A percentile compares a stretch with the other conserved stretches of the same genome.
phyloP scores from a whole-genome alignment of 2,888 invertebrate genomes.

The Apocheima hispidaria region DNA sequence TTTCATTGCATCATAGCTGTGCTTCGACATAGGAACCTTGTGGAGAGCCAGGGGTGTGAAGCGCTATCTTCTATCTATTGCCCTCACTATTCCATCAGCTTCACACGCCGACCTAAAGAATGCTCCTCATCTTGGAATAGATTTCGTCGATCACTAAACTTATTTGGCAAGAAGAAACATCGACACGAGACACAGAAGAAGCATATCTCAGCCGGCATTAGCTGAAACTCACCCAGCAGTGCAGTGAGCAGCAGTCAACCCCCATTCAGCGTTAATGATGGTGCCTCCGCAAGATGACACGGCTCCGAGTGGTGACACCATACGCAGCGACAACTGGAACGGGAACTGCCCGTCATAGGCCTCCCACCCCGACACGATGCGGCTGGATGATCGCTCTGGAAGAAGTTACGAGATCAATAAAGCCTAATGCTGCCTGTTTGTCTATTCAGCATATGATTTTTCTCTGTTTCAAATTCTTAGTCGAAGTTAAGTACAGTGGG shows the following conservation, averaged over 20 bases:
- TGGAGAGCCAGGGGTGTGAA: no score
- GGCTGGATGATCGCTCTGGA: conserved; percentile 21
- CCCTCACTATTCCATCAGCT: no score
- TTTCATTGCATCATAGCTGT: no score
- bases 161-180: no score
- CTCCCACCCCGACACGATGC: conserved; percentile 73
- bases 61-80: no score
- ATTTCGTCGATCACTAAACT: no score
- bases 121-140: no score
- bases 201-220: not conserved
- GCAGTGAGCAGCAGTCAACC: conserved; percentile 71
- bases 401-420: not conserved
- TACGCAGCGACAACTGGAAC: conserved; percentile 67
- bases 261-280: conserved; percentile 66
- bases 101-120: no score
- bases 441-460: no score
- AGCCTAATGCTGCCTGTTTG: not conserved
- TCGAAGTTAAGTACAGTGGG: no score
- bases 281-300: conserved; percentile 68
- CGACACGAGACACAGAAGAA: not conserved
- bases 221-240: conserved; percentile 42
- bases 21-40: no score
- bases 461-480: no score
- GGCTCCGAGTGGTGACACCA: conserved; percentile 56
- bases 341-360: conserved; percentile 67